Conservation (phyloP, 2,797 vertebrate genomes). For the Onychomys arenicola region DNA sequence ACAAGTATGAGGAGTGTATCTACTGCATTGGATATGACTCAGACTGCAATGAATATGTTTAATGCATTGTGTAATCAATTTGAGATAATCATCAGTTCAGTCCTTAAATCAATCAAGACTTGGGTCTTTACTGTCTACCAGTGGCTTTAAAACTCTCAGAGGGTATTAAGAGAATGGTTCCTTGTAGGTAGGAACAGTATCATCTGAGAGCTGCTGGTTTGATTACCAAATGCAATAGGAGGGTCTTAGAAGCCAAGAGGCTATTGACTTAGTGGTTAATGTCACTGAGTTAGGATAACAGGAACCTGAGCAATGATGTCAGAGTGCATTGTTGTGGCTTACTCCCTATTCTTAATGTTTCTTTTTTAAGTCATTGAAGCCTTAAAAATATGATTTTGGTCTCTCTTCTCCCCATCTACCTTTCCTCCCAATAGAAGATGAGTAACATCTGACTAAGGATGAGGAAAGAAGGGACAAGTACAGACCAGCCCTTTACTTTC, state of each 20-base stretch:
- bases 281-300: background rate
- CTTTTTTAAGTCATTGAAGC: background rate
- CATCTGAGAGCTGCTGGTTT: background rate
- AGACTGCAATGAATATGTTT: background rate
- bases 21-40: background rate
- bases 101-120: background rate
- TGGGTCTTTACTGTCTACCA: background rate
- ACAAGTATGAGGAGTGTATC: background rate
- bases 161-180: background rate
- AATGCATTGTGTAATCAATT: constrained; percentile 34
- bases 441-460: background rate
- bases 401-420: background rate
- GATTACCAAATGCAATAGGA: background rate
- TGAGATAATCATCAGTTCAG: background rate
- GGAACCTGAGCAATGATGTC: background rate
- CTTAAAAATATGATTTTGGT: background rate
- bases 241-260: background rate
- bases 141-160: background rate
- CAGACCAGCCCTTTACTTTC: background rate
- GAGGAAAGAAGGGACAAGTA: background rate
- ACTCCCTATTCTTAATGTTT: background rate
- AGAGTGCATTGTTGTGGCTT: background rate
- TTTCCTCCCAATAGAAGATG: no score
- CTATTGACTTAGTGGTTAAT: background rate
- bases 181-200: background rate